Evolutionary conservation across 2,888 invertebrate species (phyloP), one percentile per base, ranked within the genome.

Genomic region (Acanthosepion esculentum): DNA sequence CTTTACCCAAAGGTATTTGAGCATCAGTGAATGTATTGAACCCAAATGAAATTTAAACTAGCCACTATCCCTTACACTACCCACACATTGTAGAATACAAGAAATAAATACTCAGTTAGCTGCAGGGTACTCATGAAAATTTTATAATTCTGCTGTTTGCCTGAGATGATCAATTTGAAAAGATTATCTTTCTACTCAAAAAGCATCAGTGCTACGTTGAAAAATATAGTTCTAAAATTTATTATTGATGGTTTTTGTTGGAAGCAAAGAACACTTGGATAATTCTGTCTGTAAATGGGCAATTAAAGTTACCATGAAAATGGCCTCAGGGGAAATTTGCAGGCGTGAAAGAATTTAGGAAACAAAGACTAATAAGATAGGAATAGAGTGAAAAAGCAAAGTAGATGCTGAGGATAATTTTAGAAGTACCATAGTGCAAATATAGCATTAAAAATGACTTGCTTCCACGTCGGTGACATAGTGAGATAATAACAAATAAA

Each of bases 281-380:
- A n/a, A n/a, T 78, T 33, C 78, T 78, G n/a, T 78, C 78, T 78
- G 78, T 18, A 78, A 78, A 78, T 78, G 78, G n/a, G 78, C 78
- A 78, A 78, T 78, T 78, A 78, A 78, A 78, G 78, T 33, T 78
- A 78, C 78, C n/a, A 78, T 78, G 78, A n/a, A 78, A 78, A 78
- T 78, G 78, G 78, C 78, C 78, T 78, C 78, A 10, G 10, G 78
- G 78, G 12, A 15, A 78, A 78, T 78, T 78, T 78, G n/a, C n/a
- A n/a, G 78, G 78, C n/a, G 23, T 8, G 15, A 78, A 78, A n/a
- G 78, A 78, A 78, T 78, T 78, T 8, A n/a, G 78, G 3, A n/a
- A 78, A 64, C 23, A 23, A 33, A n/a, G n/a, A n/a, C 78, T n/a
- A 78, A n/a, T 78, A 78, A n/a, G 78, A 78, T 78, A 15, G 10